These are phyloP conservation scores for Halictus quadricinctus DNA, from an alignment of 2,888 invertebrate species.

Conservation along the genomic window DNA sequence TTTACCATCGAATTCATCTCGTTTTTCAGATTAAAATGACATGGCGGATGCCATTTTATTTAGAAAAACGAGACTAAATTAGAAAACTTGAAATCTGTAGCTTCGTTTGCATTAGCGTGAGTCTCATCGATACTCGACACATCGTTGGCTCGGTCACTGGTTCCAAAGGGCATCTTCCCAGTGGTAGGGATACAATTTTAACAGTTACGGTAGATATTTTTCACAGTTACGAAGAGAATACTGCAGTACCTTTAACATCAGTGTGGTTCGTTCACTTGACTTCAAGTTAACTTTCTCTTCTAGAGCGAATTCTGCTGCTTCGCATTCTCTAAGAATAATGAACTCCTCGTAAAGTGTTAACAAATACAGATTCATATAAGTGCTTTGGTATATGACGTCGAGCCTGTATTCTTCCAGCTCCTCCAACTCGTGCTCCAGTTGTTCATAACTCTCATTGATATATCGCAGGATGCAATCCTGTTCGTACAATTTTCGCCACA, in stretches of 20 bases:
- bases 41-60: too few relatives aligned
- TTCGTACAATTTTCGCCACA: conserved; percentile 85
- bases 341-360: conserved; percentile 89
- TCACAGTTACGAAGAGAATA: neutral
- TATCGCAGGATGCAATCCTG: conserved; percentile 87
- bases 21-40: too few relatives aligned
- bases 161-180: too few relatives aligned
- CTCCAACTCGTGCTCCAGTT: conserved; percentile 87
- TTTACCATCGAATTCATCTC: too few relatives aligned
- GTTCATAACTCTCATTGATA: conserved; percentile 85
- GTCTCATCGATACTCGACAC: too few relatives aligned
- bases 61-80: too few relatives aligned
- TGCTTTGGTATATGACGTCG: conserved; percentile 84
- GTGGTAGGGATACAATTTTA: too few relatives aligned
- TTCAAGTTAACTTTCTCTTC: conserved; percentile 85
- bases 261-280: conserved; percentile 82
- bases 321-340: conserved; percentile 88
- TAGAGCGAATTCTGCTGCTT: conserved; percentile 87
- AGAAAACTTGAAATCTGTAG: too few relatives aligned
- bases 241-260: conserved; percentile 66
- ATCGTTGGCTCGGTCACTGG: too few relatives aligned
- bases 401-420: conserved; percentile 85
- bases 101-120: too few relatives aligned
- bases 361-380: conserved; percentile 86
- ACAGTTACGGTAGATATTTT: too few relatives aligned